Conservation (phyloP, 2,888 invertebrate species). For the Oegoconia quadripuncta region DNA sequence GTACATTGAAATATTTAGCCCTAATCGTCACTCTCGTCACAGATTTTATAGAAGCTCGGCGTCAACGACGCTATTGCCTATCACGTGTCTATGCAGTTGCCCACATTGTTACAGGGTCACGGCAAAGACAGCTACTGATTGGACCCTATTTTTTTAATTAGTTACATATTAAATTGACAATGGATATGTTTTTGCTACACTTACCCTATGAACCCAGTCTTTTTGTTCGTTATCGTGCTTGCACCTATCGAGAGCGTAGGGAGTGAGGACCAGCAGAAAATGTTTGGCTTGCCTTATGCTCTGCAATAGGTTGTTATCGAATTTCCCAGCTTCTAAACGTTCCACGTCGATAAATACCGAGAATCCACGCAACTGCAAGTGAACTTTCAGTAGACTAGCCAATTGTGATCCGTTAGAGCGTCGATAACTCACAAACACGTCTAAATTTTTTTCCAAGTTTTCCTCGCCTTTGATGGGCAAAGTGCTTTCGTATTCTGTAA, state of each 20-base stretch:
- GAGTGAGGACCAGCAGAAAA: constrained; percentile 97
- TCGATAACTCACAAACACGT: constrained; percentile 98
- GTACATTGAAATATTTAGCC: too few relatives aligned
- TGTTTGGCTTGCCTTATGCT: constrained; percentile 98
- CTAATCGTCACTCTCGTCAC: too few relatives aligned
- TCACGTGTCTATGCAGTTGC: too few relatives aligned
- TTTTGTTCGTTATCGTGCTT: constrained; percentile 94
- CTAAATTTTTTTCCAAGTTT: constrained; percentile 92
- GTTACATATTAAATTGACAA: too few relatives aligned
- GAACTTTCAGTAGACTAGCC: constrained; percentile 97
- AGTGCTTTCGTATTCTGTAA: constrained; percentile 82
- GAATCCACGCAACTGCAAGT: constrained; percentile 96
- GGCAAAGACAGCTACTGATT: too few relatives aligned
- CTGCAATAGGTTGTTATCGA: constrained; percentile 97
- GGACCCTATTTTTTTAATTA: too few relatives aligned
- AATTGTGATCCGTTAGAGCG: constrained; percentile 98
- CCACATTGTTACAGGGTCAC: too few relatives aligned
- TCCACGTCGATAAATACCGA: constrained; percentile 99
- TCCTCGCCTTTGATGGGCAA: constrained; percentile 85
- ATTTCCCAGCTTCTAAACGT: constrained; percentile 98
- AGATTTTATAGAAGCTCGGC: too few relatives aligned
- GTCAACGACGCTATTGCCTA: too few relatives aligned
- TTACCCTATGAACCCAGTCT: constrained; percentile 99
- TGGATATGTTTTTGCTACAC: too few relatives aligned
- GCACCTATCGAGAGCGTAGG: constrained; percentile 96